Evolutionary conservation across 1,140 invertebrate genomes (phyloP).

Genomic region (Frieseomelitta varia): DNA sequence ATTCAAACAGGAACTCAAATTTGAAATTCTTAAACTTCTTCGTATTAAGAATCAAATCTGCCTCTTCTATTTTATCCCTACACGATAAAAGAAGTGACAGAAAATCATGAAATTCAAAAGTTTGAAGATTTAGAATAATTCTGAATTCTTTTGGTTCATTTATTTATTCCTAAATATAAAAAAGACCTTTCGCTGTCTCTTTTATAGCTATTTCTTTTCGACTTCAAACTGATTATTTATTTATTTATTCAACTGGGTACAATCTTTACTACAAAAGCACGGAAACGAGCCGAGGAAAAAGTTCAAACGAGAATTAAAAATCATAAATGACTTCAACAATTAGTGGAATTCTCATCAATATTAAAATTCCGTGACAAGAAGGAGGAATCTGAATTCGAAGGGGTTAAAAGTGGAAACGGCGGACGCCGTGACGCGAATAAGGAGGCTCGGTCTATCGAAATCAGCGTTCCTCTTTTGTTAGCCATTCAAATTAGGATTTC

Average conservation of each 20-base stretch:
- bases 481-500: conserved; percentile 40
- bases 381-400: neutral
- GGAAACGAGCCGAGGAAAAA: too few relatives aligned
- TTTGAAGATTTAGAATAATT: too few relatives aligned
- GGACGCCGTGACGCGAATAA: too few relatives aligned
- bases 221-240: too few relatives aligned
- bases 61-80: neutral
- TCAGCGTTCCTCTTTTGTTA: neutral
- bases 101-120: too few relatives aligned
- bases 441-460: neutral
- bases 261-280: neutral
- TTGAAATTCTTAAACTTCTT: neutral
- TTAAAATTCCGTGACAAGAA: neutral
- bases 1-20: too few relatives aligned
- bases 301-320: neutral
- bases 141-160: too few relatives aligned
- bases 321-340: neutral
- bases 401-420: neutral
- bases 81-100: too few relatives aligned
- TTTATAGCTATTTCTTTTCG: too few relatives aligned
- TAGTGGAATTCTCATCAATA: neutral
- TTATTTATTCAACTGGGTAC: too few relatives aligned
- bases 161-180: too few relatives aligned
- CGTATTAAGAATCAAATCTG: neutral
- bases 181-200: too few relatives aligned